phyloP scores from a whole-genome alignment of 2,888 invertebrate species.

The Antheraea assamensis region DNA sequence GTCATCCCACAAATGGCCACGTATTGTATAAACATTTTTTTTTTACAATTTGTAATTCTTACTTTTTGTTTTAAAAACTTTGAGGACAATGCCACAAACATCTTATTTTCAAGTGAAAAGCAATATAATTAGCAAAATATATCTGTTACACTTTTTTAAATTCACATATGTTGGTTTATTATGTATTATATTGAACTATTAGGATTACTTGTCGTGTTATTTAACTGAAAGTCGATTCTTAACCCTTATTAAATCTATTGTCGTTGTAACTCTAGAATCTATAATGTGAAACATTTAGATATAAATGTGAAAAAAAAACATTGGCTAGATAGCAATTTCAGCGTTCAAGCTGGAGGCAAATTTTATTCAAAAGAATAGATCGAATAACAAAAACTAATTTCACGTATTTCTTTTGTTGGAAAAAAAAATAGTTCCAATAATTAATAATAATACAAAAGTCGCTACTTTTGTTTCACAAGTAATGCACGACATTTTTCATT shows the following conservation, averaged over 20 bases:
- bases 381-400: slow-evolving; percentile 35
- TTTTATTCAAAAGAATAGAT: slow-evolving; percentile 4
- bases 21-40: too few relatives aligned
- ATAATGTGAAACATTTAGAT: background rate
- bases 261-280: background rate
- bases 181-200: background rate
- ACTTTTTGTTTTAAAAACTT: too few relatives aligned
- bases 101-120: too few relatives aligned
- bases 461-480: slow-evolving; percentile 49
- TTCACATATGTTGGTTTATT: too few relatives aligned
- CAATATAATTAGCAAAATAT: too few relatives aligned
- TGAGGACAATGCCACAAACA: too few relatives aligned
- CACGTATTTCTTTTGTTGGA: slow-evolving; percentile 37
- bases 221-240: background rate
- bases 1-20: too few relatives aligned
- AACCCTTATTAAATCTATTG: background rate
- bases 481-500: slow-evolving; percentile 66
- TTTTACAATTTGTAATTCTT: too few relatives aligned
- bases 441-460: slow-evolving; percentile 43
- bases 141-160: too few relatives aligned
- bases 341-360: background rate
- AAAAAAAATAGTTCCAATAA: slow-evolving; percentile 24
- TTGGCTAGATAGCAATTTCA: background rate
- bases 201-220: background rate
- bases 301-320: background rate